Evolutionary conservation across 2,113 vertebrate species (phyloP), one percentile per base, ranked within the genome.

Genomic region (Caloenas nicobarica): DNA sequence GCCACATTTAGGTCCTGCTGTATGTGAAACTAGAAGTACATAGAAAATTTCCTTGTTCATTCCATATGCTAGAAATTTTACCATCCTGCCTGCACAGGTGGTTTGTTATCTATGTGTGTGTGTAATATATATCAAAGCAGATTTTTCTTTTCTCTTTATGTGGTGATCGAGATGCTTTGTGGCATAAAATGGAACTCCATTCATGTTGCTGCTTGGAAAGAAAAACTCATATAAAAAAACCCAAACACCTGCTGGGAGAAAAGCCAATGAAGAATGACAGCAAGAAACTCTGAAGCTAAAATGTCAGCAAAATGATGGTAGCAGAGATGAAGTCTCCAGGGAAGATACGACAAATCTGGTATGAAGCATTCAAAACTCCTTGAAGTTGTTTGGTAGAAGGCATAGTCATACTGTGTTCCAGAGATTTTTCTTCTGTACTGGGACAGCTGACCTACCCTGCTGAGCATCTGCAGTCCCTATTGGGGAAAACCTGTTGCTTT

Each of bases 1-100:
- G 95, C 60, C 36, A 86, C 86, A 80, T 87, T 95, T 95, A 91
- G 86, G 62, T 91, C 79, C 58, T 92, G 68, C 80, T 91, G 19
- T 91, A 93, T 80, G 57, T 91, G 93, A 89, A 94, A 97, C 95
- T 88, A 96, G 64, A 94, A 93, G 48, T 44, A 88, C 19, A 81
- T 44, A 80, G 70, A 92, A 91, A 81, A 87, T 95, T 34, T 91
- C 62, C 72, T 91, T 91, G 36, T 91, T 89, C 87, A 42, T 93
- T 90, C 44, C 23, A 73, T 81, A 68, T 58, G 26, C 36, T 92
- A 74, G 79, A 88, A 87, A 91, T 93, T 70, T 89, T 91, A 58
- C 36, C 3, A 3, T 79, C 26, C 40, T 85, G 73, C 22, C 46
- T 94, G 62, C 50, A 25, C 83, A 50, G 77, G 14, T 40, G 86